phyloP scores from a whole-genome alignment of 2,113 vertebrate genomes.

The Lasiurus cinereus region DNA sequence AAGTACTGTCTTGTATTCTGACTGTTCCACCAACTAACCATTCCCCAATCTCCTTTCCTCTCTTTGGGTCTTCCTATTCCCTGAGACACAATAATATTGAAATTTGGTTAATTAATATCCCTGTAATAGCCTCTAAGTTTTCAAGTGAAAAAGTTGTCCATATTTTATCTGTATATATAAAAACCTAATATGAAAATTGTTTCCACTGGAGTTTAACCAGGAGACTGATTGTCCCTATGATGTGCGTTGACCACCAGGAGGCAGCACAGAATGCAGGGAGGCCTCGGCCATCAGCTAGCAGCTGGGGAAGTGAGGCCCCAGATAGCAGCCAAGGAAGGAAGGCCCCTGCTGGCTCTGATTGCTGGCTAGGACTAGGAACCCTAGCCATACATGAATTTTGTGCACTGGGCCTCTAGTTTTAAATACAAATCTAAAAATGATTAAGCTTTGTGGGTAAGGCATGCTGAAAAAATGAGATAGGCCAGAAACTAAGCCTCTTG shows the following conservation, averaged over 20 bases:
- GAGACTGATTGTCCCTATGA: no score
- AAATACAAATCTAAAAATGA: not conserved
- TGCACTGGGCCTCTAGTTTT: not conserved
- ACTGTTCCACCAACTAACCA: not conserved
- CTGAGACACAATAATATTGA: not conserved
- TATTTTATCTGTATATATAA: not conserved
- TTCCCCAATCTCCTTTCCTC: not conserved
- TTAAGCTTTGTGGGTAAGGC: not conserved
- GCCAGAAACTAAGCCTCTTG: not conserved
- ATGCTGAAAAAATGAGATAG: not conserved
- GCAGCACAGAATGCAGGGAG: no score
- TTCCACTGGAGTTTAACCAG: no score
- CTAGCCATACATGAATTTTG: no score
- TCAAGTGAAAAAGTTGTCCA: not conserved
- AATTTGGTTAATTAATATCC: not conserved
- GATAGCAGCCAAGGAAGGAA: no score
- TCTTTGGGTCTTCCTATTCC: not conserved
- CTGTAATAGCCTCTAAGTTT: not conserved
- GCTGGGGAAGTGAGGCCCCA: no score
- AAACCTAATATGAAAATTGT: no score
- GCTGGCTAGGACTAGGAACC: no score
- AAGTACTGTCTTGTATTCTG: not conserved
- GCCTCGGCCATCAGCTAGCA: no score
- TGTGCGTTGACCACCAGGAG: no score
- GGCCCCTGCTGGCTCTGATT: no score